Evolutionary conservation across 2,113 vertebrate species (phyloP), one percentile per base, ranked within the genome.

Genomic region (Hemiscyllium ocellatum): DNA sequence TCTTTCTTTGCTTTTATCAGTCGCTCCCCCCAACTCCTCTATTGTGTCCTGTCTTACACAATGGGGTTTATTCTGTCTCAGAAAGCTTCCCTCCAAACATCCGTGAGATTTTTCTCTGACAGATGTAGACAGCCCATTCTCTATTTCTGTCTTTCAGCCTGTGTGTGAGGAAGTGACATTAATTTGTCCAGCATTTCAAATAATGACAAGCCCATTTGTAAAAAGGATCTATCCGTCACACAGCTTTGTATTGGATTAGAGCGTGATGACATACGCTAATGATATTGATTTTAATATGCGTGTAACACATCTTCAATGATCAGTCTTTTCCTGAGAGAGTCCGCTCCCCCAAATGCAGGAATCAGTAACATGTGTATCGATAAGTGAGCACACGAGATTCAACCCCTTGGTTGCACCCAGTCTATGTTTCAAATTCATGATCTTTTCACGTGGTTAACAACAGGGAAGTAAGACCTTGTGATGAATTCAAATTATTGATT

Each of bases 191-290:
- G 52, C 52, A 61, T 90, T 90, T 90, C 24, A 65, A 26, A 65
- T 90, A 61, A 90, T 33, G 50, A 29, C 87, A 90, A 10, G 52
- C 87, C 87, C 26, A 90, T 90, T 90, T 90, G 87, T 90, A 33
- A 90, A 89, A 90, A 26, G 50, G 52, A 90, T 89, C 87, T 52
- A 61, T 61, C 87, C 61, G 52, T 90, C 33, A 26, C 13, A 12
- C 87, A 65, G 29, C 29, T 52, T 61, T 90, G 87, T 33, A 61
- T 90, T 61, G 87, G 52, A 61, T 90, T 33, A 33, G 50, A 33
- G 87, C 52, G 12, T 61, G 29, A 26, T 56, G 52, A 90, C 52
- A 90, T 56, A 90, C 33, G 87, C 33, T 90, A 90, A 90, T 90
- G 87, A 65, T 61, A 90, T 61, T 90, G 52, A 90, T 90, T 47